Conservation (phyloP, 2,113 vertebrate species). For the Phrynocephalus versicolor region DNA sequence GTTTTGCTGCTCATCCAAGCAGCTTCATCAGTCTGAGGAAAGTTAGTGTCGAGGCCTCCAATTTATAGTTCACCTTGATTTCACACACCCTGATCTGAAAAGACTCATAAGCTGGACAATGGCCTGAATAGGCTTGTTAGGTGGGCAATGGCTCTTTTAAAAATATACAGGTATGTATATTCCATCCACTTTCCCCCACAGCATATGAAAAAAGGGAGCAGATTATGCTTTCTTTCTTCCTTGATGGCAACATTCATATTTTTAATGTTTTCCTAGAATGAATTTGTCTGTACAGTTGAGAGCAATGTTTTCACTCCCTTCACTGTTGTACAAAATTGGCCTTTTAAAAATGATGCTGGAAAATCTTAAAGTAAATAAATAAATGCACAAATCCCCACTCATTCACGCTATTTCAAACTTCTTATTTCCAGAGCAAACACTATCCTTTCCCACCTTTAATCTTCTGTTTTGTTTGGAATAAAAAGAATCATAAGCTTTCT, state of each 20-base stretch:
- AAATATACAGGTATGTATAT: not conserved
- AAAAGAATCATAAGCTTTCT: conserved; percentile 29
- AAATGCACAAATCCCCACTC: conserved; percentile 1
- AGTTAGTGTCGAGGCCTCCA: no score
- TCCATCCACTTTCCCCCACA: not conserved
- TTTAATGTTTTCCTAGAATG: not conserved
- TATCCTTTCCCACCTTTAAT: conserved; percentile 39
- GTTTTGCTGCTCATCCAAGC: no score
- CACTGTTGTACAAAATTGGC: not conserved
- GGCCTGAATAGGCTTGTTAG: no score
- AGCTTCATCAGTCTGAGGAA: no score
- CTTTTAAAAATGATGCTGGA: not conserved
- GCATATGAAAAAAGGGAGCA: not conserved
- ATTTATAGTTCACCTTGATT: no score
- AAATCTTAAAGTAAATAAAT: not conserved
- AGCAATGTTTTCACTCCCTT: not conserved
- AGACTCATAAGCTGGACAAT: no score
- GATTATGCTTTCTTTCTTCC: not conserved
- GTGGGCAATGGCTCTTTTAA: not conserved
- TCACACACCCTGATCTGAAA: no score
- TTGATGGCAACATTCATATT: not conserved
- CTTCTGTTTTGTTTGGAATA: conserved; percentile 1
- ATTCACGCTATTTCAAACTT: conserved; percentile 11
- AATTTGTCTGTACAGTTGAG: not conserved
- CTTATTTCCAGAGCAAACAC: conserved; percentile 42